Evolutionary conservation across 2,888 invertebrate species (phyloP).

Genomic region (Fragum whitleyi): DNA sequence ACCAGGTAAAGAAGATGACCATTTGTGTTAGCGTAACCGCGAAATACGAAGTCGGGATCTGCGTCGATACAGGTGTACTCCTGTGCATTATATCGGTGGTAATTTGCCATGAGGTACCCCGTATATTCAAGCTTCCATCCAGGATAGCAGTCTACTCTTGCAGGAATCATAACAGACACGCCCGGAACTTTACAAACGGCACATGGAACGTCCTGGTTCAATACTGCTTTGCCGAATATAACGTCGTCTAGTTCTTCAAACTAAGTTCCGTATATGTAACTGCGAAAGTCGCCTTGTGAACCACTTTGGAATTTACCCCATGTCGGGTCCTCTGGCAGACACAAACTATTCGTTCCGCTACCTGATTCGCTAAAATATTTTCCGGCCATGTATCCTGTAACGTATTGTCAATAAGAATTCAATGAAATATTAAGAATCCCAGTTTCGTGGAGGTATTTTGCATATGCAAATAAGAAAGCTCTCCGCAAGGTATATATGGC

Average conservation of each 20-base stretch:
- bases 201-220: not conserved
- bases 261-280: not conserved
- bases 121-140: not conserved
- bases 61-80: too few relatives aligned
- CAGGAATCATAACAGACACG: conserved; percentile 5
- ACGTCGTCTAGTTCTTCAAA: not conserved
- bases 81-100: too few relatives aligned
- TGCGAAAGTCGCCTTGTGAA: not conserved
- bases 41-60: too few relatives aligned
- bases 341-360: not conserved
- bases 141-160: not conserved
- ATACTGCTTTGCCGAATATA: not conserved
- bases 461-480: too few relatives aligned
- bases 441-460: too few relatives aligned
- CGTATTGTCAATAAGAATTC: too few relatives aligned
- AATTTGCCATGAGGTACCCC: too few relatives aligned
- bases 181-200: conserved; percentile 9
- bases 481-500: too few relatives aligned
- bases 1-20: too few relatives aligned
- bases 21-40: too few relatives aligned
- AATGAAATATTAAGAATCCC: too few relatives aligned
- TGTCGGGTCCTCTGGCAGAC: not conserved
- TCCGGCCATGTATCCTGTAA: not conserved
- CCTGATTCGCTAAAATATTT: not conserved
- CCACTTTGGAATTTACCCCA: not conserved